These are phyloP conservation scores for Hyles lineata DNA, from an alignment of 2,888 invertebrate species.

Conservation along the genomic window DNA sequence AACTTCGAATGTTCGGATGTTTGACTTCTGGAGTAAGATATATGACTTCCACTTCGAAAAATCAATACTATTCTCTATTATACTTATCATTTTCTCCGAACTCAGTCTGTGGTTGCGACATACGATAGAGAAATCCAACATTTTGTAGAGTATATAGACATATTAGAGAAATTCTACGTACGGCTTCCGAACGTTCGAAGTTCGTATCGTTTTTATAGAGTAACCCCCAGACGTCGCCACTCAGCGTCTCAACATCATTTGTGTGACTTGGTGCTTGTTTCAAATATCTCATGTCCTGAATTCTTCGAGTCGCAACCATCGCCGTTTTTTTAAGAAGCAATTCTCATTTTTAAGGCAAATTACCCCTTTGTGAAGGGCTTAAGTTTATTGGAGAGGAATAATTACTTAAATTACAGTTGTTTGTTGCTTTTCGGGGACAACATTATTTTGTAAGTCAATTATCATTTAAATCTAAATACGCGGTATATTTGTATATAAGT, in stretches of 20 bases:
- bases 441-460: not conserved
- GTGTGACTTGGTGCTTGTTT: conserved; percentile 57
- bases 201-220: too few species aligned
- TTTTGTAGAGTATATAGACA: too few species aligned
- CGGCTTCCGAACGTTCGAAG: too few species aligned
- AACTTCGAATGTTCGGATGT: too few species aligned
- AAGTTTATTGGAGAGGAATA: conserved; percentile 46
- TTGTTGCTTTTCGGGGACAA: conserved; percentile 30
- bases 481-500: not conserved
- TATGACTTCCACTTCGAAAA: too few species aligned
- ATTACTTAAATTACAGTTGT: conserved; percentile 42
- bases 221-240: conserved; percentile 31
- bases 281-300: conserved; percentile 52
- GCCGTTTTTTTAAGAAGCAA: conserved; percentile 47
- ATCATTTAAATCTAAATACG: not conserved
- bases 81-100: too few species aligned
- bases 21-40: too few species aligned
- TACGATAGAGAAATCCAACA: too few species aligned
- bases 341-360: conserved; percentile 52
- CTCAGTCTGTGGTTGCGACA: too few species aligned
- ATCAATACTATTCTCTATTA: too few species aligned
- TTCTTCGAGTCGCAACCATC: conserved; percentile 48
- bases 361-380: conserved; percentile 47
- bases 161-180: too few species aligned
- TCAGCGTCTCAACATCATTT: conserved; percentile 62